Evolutionary conservation across 2,113 vertebrate genomes (phyloP).

Genomic region (Megaptera novaeangliae): DNA sequence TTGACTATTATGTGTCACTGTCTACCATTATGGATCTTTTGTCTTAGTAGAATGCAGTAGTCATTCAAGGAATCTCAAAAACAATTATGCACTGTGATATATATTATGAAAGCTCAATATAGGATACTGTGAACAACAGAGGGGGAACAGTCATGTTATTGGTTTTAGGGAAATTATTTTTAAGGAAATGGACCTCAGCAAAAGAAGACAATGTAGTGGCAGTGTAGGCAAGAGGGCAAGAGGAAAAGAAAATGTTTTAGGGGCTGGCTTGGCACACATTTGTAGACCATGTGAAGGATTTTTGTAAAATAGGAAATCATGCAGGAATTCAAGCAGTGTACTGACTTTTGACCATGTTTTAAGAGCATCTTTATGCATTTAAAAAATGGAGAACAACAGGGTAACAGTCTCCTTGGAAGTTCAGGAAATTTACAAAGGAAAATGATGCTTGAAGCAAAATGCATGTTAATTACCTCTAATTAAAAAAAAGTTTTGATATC

Average conservation of each 20-base stretch:
- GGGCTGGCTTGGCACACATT: rapidly evolving
- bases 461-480: background rate
- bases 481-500: background rate
- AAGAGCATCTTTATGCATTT: background rate
- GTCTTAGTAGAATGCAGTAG: background rate
- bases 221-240: background rate
- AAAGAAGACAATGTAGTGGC: rapidly evolving
- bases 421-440: background rate
- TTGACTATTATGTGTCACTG: background rate
- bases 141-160: background rate
- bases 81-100: background rate
- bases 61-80: background rate
- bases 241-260: background rate
- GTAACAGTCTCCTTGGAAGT: background rate
- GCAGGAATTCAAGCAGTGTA: background rate
- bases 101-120: background rate
- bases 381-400: background rate
- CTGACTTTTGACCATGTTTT: background rate
- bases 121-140: background rate
- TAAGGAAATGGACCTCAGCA: background rate
- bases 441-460: background rate
- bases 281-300: background rate
- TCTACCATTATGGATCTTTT: background rate
- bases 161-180: background rate
- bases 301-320: background rate